Evolutionary conservation across 2,888 invertebrate genomes (phyloP).

Genomic region (Andrena haemorrhoa): DNA sequence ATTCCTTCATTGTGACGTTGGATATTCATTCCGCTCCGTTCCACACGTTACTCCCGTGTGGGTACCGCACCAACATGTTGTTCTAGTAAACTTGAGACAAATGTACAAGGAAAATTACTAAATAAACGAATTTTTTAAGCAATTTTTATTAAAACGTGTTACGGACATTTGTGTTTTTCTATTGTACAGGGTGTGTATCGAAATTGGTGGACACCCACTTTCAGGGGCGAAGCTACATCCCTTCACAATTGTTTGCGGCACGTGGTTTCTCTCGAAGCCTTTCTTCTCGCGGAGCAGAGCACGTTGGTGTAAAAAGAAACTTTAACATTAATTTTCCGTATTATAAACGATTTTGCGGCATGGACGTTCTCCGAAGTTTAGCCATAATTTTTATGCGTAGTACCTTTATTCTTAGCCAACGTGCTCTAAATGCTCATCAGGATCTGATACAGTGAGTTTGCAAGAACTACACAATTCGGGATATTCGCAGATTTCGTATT

Average conservation of each 20-base stretch:
- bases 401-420: constrained; percentile 7
- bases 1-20: constrained; percentile 64
- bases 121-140: constrained; percentile 79
- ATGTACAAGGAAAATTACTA: constrained; percentile 76
- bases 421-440: not conserved
- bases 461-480: constrained; percentile 14
- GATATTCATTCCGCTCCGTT: constrained; percentile 71
- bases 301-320: too few species aligned
- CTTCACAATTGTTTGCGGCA: too few species aligned
- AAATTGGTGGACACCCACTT: too few species aligned
- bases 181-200: too few species aligned
- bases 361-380: too few species aligned
- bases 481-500: constrained; percentile 7
- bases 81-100: constrained; percentile 68
- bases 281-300: too few species aligned
- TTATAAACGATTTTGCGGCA: too few species aligned
- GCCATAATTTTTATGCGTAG: too few species aligned
- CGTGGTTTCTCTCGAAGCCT: too few species aligned
- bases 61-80: constrained; percentile 52
- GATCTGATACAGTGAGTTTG: constrained; percentile 4
- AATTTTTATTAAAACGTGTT: constrained; percentile 39
- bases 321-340: too few species aligned
- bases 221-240: too few species aligned
- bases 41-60: constrained; percentile 56
- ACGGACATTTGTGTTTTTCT: constrained; percentile 6